phyloP scores from a whole-genome alignment of 2,113 vertebrate species.

The Hemiscyllium ocellatum region DNA sequence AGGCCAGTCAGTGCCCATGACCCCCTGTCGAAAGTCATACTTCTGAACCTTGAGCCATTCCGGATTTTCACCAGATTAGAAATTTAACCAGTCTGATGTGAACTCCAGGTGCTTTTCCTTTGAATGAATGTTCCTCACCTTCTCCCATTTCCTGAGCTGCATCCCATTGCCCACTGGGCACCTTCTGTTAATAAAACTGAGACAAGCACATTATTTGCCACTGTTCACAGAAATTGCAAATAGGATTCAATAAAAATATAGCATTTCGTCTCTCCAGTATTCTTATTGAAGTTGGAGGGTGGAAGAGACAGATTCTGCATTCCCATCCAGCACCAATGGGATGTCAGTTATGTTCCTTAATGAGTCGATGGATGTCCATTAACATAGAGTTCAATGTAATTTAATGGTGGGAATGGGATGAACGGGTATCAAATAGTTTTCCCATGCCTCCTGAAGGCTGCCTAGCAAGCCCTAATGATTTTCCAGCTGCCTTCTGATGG shows the following conservation, averaged over 20 bases:
- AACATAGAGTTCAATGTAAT: neutral
- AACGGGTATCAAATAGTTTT: neutral
- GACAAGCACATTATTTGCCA: neutral
- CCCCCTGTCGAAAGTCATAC: neutral
- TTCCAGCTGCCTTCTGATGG: too few species aligned
- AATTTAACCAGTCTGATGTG: neutral
- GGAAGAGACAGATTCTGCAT: neutral
- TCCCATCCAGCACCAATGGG: neutral
- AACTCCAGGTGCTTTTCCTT: neutral
- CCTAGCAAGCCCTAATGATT: neutral
- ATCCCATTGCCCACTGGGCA: neutral
- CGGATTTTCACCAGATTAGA: neutral
- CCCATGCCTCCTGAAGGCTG: neutral
- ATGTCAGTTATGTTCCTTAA: neutral
- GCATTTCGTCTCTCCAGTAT: neutral
- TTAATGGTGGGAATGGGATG: neutral
- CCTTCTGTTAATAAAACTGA: too few species aligned
- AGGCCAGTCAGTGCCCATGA: neutral
- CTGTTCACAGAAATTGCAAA: neutral
- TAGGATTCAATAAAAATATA: neutral
- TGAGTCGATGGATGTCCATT: neutral
- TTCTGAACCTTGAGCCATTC: neutral
- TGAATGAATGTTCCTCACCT: neutral
- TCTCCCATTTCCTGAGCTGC: neutral
- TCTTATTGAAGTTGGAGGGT: neutral